Conservation (phyloP, 2,797 vertebrate species). For the Falco concolor region DNA sequence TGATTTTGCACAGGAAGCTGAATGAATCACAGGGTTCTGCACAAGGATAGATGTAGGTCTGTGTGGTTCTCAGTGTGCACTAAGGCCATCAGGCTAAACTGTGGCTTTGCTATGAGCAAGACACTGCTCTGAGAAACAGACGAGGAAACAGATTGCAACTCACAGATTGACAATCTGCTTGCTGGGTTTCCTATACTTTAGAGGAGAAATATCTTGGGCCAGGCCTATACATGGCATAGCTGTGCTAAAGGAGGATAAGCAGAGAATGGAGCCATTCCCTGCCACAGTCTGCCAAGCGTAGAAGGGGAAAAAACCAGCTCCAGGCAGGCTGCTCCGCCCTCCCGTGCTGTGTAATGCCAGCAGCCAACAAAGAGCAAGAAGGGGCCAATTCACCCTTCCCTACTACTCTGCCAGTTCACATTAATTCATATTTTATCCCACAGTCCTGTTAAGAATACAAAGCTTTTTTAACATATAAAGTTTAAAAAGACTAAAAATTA, state of each 20-base stretch:
- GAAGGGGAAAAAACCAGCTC: background rate
- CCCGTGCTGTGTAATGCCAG: conserved; percentile 11
- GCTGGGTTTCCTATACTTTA: conserved; percentile 1
- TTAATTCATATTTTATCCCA: background rate
- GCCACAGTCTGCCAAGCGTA: conserved; percentile 20
- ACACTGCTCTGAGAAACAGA: conserved; percentile 47
- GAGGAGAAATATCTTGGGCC: conserved; percentile 37
- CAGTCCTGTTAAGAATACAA: background rate
- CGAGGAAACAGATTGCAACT: conserved; percentile 62
- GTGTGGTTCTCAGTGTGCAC: background rate
- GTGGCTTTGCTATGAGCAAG: conserved; percentile 48
- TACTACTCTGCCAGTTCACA: background rate
- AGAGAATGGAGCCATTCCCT: conserved; percentile 9
- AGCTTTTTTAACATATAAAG: background rate
- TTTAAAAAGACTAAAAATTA: background rate
- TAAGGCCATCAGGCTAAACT: conserved; percentile 25
- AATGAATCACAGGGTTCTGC: background rate
- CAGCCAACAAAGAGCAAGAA: conserved; percentile 15
- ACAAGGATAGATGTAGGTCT: background rate
- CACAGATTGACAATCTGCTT: conserved; percentile 52
- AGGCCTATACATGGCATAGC: background rate
- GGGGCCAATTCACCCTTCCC: background rate
- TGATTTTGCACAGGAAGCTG: background rate
- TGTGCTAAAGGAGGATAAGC: background rate
- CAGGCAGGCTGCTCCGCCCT: background rate